These are phyloP conservation scores for Eupithecia subumbrata DNA, from an alignment of 2,888 invertebrate species.

Conservation along the genomic window DNA sequence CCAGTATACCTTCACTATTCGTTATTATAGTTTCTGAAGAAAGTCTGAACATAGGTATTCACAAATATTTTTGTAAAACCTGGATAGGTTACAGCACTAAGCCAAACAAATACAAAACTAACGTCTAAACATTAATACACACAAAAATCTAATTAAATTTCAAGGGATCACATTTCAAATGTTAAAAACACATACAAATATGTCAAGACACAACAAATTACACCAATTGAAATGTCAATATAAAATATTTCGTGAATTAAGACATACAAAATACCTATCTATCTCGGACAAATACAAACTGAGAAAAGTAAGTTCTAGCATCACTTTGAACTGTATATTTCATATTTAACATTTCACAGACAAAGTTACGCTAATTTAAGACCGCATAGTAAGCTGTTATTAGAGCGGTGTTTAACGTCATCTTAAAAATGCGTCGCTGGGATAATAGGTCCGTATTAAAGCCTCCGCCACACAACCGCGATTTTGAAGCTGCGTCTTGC, in stretches of 20 bases:
- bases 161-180: slow-evolving; percentile 21
- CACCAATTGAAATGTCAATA: slow-evolving; percentile 7
- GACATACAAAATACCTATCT: not conserved
- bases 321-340: slow-evolving; percentile 21
- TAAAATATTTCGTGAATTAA: slow-evolving; percentile 6
- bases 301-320: not conserved
- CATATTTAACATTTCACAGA: slow-evolving; percentile 21
- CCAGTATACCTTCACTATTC: not conserved
- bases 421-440: not conserved
- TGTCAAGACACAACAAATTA: slow-evolving; percentile 18
- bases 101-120: slow-evolving; percentile 29
- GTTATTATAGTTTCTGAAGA: not conserved
- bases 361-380: slow-evolving; percentile 4
- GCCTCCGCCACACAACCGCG: too few relatives aligned
- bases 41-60: not conserved
- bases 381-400: slow-evolving; percentile 7
- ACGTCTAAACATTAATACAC: slow-evolving; percentile 21
- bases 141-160: slow-evolving; percentile 15
- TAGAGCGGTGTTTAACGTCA: not conserved
- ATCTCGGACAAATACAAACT: not conserved
- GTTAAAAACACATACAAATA: slow-evolving; percentile 16
- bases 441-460: too few relatives aligned
- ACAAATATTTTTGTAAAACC: too few relatives aligned
- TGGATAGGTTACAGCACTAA: not conserved
- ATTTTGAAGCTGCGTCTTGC: too few relatives aligned